A percentile compares a stretch with the other conserved stretches of the same genome.
These are phyloP conservation scores for Caerostris darwini DNA, from an alignment of 1,140 invertebrate genomes.

Conservation along the genomic window DNA sequence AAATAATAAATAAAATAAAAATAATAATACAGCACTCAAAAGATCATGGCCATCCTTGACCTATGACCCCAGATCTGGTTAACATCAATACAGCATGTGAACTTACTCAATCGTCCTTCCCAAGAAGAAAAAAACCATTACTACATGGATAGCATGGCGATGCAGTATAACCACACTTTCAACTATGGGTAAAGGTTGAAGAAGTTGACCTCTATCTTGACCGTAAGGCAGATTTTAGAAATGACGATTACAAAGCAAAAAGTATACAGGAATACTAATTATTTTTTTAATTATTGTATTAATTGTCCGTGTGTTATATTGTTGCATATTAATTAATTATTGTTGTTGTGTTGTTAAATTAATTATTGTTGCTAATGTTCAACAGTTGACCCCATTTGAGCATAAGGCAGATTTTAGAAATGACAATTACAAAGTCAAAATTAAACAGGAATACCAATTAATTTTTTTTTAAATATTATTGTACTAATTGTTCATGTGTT, in stretches of 20 bases:
- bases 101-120: neutral
- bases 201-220: neutral
- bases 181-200: neutral
- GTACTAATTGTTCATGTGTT: too few relatives aligned
- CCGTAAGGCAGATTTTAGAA: neutral
- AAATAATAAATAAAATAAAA: too few relatives aligned
- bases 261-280: neutral
- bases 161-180: neutral
- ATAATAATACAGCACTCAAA: neutral
- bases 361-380: too few relatives aligned
- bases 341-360: too few relatives aligned
- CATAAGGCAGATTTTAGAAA: neutral
- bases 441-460: too few relatives aligned
- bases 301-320: too few relatives aligned
- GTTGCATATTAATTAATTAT: too few relatives aligned
- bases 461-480: too few relatives aligned
- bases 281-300: too few relatives aligned
- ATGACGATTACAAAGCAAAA: neutral
- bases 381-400: neutral
- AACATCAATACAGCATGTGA: neutral
- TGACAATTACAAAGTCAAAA: too few relatives aligned
- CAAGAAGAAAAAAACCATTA: neutral
- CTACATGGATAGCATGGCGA: neutral
- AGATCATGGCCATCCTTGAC: constrained; percentile 27
- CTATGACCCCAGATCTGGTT: neutral